phyloP scores from a whole-genome alignment of 2,888 invertebrate species.

The Herminia tarsipennalis region DNA sequence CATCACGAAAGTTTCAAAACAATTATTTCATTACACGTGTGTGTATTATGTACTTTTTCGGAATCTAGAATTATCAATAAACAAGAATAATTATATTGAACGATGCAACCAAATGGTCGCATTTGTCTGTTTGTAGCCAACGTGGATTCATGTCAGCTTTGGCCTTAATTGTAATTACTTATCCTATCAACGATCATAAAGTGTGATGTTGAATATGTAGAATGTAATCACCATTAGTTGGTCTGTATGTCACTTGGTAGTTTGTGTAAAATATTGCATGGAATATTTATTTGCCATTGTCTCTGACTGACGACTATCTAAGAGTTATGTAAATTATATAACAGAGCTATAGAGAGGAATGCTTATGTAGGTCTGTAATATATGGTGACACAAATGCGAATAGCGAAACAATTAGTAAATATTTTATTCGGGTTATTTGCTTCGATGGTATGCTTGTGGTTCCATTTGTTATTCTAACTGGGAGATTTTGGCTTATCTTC shows the following conservation, averaged over 20 bases:
- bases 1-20: too few relatives aligned
- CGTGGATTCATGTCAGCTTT: constrained; percentile 5
- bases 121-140: too few relatives aligned
- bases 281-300: constrained; percentile 39
- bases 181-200: constrained; percentile 7
- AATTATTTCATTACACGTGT: too few relatives aligned
- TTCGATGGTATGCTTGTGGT: not conserved
- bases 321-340: constrained; percentile 27
- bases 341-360: constrained; percentile 28
- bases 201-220: constrained; percentile 13
- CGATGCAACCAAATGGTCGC: too few relatives aligned
- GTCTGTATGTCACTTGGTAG: constrained; percentile 20
- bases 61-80: too few relatives aligned
- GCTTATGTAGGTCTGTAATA: constrained; percentile 20
- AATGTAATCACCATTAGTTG: constrained; percentile 22
- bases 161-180: constrained; percentile 13
- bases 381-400: constrained; percentile 31
- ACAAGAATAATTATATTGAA: too few relatives aligned
- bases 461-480: not conserved
- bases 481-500: not conserved
- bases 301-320: constrained; percentile 30
- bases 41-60: too few relatives aligned
- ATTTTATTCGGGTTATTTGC: constrained; percentile 16
- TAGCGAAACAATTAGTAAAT: constrained; percentile 22
- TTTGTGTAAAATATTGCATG: constrained; percentile 26